Evolutionary conservation across 2,113 vertebrate species (phyloP), one percentile per base, ranked within the genome.

Genomic region (Melanostigma gelatinosum): DNA sequence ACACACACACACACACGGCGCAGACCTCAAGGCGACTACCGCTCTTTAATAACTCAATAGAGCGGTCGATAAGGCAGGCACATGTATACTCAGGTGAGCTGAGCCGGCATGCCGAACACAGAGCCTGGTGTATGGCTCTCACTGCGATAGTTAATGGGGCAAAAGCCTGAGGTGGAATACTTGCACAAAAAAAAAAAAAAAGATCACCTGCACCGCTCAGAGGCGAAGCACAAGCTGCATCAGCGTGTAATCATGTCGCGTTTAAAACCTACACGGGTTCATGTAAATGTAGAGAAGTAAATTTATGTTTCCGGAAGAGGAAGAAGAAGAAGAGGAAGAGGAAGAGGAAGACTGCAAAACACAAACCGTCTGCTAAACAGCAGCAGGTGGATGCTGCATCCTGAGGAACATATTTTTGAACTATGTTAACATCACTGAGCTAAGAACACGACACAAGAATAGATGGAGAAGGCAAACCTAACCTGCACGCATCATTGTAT

Each of bases 51-150:
- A 83, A 79, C 85, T 90, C 88, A 68, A 87, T 89, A 84, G 86
- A 85, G 88, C 3, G 93, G 85, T 92, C 86, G 85, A 91, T 93
- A 88, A 75, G 89, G 79, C 85, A 85, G 81, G 62, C 62, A 55
- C 83, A 80, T 74, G 87, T 79, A 89, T 67, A 89, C 83, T 83
- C 85, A 88, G 89, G 88, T 93, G 89, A 87, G 89, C 89, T 77
- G 86, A 86, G 84, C 84, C 69, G 84, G 83, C 74, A 62, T 75
- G 74, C 79, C 80, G 89, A 86, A 87, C 70, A 79, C 72, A 79
- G 65, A 44, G 72, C 57, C 66, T 42, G 42, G 20, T 87, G 87
- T 90, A 90, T 63, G 40, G 85, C 85, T 75, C 82, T 87, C 74
- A 34, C 66, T 75, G 72, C 83, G 32, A 78, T 57, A 65, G 70